Evolutionary conservation across 1,140 invertebrate genomes (phyloP).

Genomic region (Galleria mellonella): DNA sequence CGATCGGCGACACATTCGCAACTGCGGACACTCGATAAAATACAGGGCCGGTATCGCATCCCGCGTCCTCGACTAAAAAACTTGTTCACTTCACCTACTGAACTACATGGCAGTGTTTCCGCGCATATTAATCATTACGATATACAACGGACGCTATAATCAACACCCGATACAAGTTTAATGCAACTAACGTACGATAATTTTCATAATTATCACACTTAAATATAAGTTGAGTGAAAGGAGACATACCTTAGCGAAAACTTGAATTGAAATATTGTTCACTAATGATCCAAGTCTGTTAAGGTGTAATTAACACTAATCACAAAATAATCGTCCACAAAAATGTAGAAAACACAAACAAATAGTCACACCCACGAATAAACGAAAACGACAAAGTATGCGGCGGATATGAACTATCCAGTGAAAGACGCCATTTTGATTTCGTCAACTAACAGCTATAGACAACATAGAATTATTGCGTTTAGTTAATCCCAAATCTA

Average conservation of each 20-base stretch:
- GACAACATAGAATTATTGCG: conserved; percentile 36
- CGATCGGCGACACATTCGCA: too few relatives aligned
- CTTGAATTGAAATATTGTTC: conserved; percentile 17
- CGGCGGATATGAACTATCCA: conserved; percentile 63
- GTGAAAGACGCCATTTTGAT: conserved; percentile 73
- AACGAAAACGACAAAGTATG: conserved; percentile 41
- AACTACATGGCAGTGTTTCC: conserved; percentile 51
- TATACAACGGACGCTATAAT: background rate
- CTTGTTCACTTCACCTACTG: conserved; percentile 57
- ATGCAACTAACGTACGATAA: conserved; percentile 10
- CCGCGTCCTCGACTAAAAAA: conserved; percentile 51
- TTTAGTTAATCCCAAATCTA: conserved; percentile 17
- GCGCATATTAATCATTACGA: conserved; percentile 7
- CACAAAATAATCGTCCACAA: conserved; percentile 36
- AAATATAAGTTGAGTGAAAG: conserved; percentile 64
- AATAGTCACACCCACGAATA: conserved; percentile 47
- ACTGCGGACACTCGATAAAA: too few relatives aligned
- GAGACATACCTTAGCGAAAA: conserved; percentile 62
- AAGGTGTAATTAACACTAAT: conserved; percentile 19
- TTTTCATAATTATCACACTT: conserved; percentile 26
- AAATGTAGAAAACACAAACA: conserved; percentile 32
- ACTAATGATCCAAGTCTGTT: background rate
- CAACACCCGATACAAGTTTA: conserved; percentile 4
- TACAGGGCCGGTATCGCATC: conserved; percentile 20
- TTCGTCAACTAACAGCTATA: conserved; percentile 66